Conservation (phyloP, 2,113 vertebrate species). For the Python bivittatus region DNA sequence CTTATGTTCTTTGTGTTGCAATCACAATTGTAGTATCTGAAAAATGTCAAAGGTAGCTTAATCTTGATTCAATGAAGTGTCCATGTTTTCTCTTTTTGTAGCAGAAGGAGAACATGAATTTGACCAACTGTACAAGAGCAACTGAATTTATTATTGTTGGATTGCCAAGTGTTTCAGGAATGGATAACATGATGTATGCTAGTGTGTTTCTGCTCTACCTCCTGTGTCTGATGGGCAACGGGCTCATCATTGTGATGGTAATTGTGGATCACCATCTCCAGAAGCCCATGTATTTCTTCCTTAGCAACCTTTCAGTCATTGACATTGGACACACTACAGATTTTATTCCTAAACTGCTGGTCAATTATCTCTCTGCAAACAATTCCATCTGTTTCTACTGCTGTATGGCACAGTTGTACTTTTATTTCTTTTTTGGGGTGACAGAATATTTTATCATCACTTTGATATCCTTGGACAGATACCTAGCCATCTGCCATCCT, state of each 20-base stretch:
- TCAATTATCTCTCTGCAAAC: no score
- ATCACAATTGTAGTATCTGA: background rate
- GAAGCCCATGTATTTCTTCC: constrained; percentile 64
- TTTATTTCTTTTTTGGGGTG: no score
- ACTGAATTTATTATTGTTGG: constrained; percentile 34
- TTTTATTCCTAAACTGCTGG: no score
- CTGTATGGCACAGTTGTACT: no score
- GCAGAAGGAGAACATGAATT: background rate
- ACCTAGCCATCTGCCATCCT: no score
- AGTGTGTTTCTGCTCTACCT: constrained; percentile 42
- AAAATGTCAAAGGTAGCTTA: background rate
- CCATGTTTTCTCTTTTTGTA: background rate
- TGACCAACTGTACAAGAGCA: constrained; percentile 12
- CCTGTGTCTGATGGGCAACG: constrained; percentile 53
- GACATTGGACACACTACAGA: constrained; percentile 54
- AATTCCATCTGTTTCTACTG: no score
- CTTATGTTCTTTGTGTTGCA: background rate
- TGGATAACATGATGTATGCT: constrained; percentile 13
- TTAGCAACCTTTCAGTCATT: constrained; percentile 55
- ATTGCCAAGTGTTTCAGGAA: background rate
- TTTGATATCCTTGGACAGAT: no score
- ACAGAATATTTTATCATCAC: no score
- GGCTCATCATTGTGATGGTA: constrained; percentile 51
- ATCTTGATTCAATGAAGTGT: background rate
- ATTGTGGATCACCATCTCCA: constrained; percentile 17